These are phyloP conservation scores for Nesoenas mayeri DNA, from an alignment of 2,113 vertebrate species.

Conservation along the genomic window DNA sequence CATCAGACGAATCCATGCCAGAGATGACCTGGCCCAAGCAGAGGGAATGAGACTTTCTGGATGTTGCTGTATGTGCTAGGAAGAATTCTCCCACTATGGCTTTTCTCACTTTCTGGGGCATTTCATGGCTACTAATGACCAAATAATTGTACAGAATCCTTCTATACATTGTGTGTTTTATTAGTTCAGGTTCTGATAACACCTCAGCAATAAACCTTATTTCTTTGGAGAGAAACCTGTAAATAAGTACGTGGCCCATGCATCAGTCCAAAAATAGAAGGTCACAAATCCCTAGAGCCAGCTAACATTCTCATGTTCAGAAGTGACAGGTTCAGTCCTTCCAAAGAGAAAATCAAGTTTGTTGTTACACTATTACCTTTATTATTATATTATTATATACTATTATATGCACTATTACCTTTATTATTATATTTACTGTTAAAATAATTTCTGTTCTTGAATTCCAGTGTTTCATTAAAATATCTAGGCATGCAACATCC, in stretches of 20 bases:
- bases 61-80: not conserved
- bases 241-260: not conserved
- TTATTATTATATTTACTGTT: not conserved
- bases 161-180: not conserved
- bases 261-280: not conserved
- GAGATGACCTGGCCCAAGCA: not conserved
- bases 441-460: not conserved
- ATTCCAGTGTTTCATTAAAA: not conserved
- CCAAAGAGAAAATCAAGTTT: not conserved
- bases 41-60: not conserved
- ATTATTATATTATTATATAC: not conserved
- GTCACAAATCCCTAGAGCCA: not conserved
- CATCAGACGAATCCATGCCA: not conserved
- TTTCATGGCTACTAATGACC: not conserved
- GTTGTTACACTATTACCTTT: not conserved
- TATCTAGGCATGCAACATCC: not conserved
- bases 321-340: not conserved
- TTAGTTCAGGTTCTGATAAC: not conserved
- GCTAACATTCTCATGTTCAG: not conserved
- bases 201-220: not conserved
- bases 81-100: not conserved
- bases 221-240: not conserved
- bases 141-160: not conserved
- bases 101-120: not conserved
- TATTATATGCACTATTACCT: not conserved